Evolutionary conservation across 2,113 vertebrate species (phyloP), one percentile per base, ranked within the genome.

Genomic region (Coptodon bakossiorum): DNA sequence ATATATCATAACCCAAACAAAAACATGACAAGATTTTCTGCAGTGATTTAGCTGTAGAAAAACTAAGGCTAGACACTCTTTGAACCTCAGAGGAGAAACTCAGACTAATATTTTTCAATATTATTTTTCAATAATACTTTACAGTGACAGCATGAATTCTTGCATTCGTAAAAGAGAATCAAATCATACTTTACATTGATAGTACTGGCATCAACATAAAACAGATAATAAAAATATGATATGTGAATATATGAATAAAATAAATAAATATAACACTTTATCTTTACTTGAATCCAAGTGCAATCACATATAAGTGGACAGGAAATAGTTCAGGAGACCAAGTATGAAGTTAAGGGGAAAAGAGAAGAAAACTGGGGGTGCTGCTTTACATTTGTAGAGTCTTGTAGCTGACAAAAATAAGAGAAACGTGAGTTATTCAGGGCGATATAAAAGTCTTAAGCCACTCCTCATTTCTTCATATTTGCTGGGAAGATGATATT

Each of bases 1-100:
- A 86, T 91, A 81, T 54, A 88, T 93, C 80, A 89, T 87, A 90
- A 88, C 63, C 63, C 68, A 66, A 88, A 89, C 52, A 57, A 85
- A 83, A 82, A 89, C 89, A 90, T 78, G 86, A 89, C 88, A 90
- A 78, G 68, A 86, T 89, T 87, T 87, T 87, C 80, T 73, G 59
- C 80, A 52, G 40, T 66, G 82, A 82, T 94, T 86, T 34, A 84
- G 89, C 57, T 79, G 56, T 43, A 90, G 14, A 16, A 81, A 40
- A 83, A 68, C 27, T 36, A 80, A 73, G 40, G 22, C 6, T 3
- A 53, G 45, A 82, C 24, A 48, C 56, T 85, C 38, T 83, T 36
- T 36, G n/a, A 63, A 56, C 48, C 12, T 68, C 59, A 31, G 53
- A 85, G 34, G 48, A 17, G 48, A 63, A 79, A 87, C 6, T 36